A percentile compares a stretch with the other conserved stretches of the same genome.
Conservation (phyloP, 2,888 invertebrate species). For the Bugulina stolonifera region DNA sequence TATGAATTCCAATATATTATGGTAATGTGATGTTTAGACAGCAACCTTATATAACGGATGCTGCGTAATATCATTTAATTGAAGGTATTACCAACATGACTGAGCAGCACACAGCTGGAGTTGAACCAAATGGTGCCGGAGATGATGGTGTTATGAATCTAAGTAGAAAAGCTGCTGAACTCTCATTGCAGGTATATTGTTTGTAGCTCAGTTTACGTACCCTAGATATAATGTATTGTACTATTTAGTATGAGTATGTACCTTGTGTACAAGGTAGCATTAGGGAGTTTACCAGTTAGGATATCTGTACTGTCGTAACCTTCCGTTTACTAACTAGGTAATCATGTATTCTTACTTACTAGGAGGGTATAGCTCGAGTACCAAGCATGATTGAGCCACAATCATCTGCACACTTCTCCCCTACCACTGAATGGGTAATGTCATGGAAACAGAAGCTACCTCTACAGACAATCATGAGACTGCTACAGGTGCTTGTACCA, state of each 20-base stretch:
- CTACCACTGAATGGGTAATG: conserved; percentile 53
- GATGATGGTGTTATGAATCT: neutral
- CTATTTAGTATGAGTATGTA: too few species aligned
- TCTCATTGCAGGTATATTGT: conserved; percentile 16
- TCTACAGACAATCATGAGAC: conserved; percentile 95
- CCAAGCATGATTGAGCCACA: neutral
- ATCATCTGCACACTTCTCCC: neutral
- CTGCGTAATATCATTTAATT: too few species aligned
- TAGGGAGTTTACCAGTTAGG: too few species aligned
- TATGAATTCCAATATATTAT: too few species aligned
- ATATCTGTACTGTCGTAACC: too few species aligned
- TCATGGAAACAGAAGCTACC: conserved; percentile 96
- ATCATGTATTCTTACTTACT: neutral
- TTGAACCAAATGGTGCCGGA: conserved; percentile 41
- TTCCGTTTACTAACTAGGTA: too few species aligned
- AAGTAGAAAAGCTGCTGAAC: neutral
- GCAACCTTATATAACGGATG: too few species aligned
- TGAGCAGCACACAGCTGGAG: conserved; percentile 81
- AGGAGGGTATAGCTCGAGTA: neutral
- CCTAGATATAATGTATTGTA: too few species aligned
- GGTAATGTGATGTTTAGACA: neutral
- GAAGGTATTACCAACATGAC: conserved; percentile 83
- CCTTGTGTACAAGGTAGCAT: too few species aligned
- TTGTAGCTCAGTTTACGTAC: too few species aligned
- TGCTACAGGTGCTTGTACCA: conserved; percentile 94